A percentile compares a stretch with the other conserved stretches of the same genome.
phyloP scores from a whole-genome alignment of 2,888 invertebrate species.

The Cyaniris semiargus region DNA sequence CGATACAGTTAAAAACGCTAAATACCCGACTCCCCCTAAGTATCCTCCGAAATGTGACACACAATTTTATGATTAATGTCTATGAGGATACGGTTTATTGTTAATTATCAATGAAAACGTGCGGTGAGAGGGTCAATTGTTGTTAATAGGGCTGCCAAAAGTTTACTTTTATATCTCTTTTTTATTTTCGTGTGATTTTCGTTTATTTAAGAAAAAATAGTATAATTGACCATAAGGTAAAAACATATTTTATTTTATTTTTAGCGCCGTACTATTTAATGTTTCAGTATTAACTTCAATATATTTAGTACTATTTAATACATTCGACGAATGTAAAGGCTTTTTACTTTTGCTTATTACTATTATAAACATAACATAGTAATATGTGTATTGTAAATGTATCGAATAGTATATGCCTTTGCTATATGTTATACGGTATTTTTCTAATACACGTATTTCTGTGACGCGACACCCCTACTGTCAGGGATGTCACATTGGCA shows the following conservation, averaged over 20 bases:
- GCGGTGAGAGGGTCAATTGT: constrained; percentile 66
- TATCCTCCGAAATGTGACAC: constrained; percentile 38
- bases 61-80: constrained; percentile 49
- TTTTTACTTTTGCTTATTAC: too few relatives aligned
- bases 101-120: constrained; percentile 51
- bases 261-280: too few relatives aligned
- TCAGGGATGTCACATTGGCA: constrained; percentile 63
- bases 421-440: background rate
- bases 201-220: too few relatives aligned
- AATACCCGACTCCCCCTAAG: constrained; percentile 53
- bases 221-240: too few relatives aligned
- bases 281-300: too few relatives aligned
- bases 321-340: too few relatives aligned
- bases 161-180: background rate
- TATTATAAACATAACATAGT: too few relatives aligned
- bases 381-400: too few relatives aligned
- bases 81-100: constrained; percentile 53
- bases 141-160: constrained; percentile 27
- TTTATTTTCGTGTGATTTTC: background rate
- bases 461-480: constrained; percentile 18
- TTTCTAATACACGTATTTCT: background rate
- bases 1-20: constrained; percentile 63
- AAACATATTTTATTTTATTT: background rate
- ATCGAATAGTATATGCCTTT: too few relatives aligned
- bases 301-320: too few relatives aligned